Evolutionary conservation across 2,888 invertebrate genomes (phyloP).

Genomic region (Chironomus riparius): DNA sequence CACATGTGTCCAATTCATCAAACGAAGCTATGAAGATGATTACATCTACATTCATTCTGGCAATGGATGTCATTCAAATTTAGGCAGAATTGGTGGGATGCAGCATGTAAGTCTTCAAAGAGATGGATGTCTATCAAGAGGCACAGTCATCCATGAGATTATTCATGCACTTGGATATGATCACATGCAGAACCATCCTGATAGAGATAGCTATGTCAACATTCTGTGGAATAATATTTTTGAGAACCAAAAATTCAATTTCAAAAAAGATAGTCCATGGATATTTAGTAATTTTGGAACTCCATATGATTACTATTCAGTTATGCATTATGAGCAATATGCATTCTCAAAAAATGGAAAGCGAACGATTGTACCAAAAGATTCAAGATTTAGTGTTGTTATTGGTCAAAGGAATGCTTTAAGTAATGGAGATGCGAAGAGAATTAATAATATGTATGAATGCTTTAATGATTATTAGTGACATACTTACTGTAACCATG

Average conservation of each 20-base stretch:
- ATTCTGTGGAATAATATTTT: not conserved
- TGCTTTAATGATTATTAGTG: not conserved
- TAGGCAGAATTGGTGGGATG: slow-evolving; percentile 11
- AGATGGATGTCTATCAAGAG: not conserved
- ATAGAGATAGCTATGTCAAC: slow-evolving; percentile 1
- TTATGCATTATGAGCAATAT: not conserved
- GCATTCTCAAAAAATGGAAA: slow-evolving; percentile 1
- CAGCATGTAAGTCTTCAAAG: not conserved
- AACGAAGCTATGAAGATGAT: slow-evolving; percentile 1
- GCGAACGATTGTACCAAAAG: not conserved
- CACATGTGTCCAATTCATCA: too few relatives aligned
- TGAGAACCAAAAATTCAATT: not conserved
- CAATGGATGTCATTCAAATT: not conserved
- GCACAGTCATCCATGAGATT: not conserved
- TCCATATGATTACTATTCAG: not conserved
- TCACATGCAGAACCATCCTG: slow-evolving; percentile 10
- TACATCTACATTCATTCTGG: not conserved
- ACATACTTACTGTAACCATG: too few relatives aligned
- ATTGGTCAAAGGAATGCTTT: not conserved
- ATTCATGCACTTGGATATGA: slow-evolving; percentile 13
- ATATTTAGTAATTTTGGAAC: slow-evolving; percentile 5
- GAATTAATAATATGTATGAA: slow-evolving; percentile 13
- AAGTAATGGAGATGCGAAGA: not conserved
- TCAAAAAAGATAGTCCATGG: not conserved
- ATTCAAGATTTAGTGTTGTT: not conserved